phyloP scores from a whole-genome alignment of 2,797 vertebrate genomes.

The Rhyacichthys aspro region DNA sequence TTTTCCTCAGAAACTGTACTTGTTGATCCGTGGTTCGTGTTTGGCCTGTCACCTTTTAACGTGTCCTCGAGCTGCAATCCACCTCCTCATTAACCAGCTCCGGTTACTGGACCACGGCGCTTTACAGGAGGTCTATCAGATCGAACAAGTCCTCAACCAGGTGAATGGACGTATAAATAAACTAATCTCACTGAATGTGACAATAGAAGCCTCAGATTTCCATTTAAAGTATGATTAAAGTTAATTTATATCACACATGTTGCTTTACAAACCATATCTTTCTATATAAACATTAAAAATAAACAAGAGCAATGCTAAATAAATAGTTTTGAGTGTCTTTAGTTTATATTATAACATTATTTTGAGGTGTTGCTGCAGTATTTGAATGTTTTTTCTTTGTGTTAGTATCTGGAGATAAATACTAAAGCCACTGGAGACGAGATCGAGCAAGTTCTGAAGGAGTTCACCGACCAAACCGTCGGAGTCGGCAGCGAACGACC shows the following conservation, averaged over 20 bases:
- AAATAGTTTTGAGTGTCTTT: no score
- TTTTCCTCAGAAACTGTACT: conserved; percentile 78
- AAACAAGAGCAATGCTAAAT: no score
- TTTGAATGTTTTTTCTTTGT: conserved; percentile 1
- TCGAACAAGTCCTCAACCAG: conserved; percentile 82
- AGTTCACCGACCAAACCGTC: conserved; percentile 41
- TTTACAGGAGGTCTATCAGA: conserved; percentile 84
- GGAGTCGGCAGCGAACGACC: neutral
- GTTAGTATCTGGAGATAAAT: conserved; percentile 60
- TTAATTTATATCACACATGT: no score
- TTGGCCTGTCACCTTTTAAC: conserved; percentile 88
- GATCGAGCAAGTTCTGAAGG: conserved; percentile 42
- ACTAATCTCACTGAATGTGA: no score
- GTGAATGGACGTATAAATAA: conserved; percentile 63
- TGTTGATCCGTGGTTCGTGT: conserved; percentile 91
- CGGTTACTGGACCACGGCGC: conserved; percentile 85
- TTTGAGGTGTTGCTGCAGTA: no score
- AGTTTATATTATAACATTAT: no score
- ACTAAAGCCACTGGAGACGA: conserved; percentile 64
- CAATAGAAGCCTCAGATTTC: no score
- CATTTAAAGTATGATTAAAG: neutral
- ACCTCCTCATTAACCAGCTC: conserved; percentile 88
- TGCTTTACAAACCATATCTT: no score
- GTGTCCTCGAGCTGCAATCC: conserved; percentile 85
- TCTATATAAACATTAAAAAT: no score